Conservation (phyloP, 1,140 invertebrate species). For the Drosophila truncata region DNA sequence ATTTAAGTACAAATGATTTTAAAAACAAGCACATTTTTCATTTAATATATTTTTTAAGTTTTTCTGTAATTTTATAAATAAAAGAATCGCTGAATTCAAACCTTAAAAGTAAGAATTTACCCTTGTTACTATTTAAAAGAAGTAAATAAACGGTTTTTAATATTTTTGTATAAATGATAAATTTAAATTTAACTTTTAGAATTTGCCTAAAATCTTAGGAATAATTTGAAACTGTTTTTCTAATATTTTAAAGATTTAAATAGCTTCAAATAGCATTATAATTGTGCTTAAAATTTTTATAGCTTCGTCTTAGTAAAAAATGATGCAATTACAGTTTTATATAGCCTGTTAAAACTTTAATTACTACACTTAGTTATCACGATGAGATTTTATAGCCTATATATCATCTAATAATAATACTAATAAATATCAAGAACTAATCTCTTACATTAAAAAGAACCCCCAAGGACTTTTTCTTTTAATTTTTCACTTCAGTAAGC, state of each 20-base stretch:
- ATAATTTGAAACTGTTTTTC: too few relatives aligned
- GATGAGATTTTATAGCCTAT: not conserved
- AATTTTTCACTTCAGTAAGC: conserved; percentile 19
- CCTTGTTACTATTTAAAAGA: too few relatives aligned
- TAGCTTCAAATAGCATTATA: not conserved
- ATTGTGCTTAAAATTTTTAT: not conserved
- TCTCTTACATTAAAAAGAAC: not conserved
- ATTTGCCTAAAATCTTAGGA: too few relatives aligned
- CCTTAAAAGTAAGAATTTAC: too few relatives aligned
- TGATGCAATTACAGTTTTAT: not conserved
- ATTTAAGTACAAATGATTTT: not conserved
- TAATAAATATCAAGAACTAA: not conserved
- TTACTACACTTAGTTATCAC: not conserved
- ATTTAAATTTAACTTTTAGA: too few relatives aligned
- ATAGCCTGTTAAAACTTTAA: not conserved
- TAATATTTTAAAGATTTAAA: not conserved
- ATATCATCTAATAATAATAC: not conserved
- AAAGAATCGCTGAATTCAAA: too few relatives aligned
- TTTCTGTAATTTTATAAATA: too few relatives aligned
- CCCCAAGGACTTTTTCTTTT: not conserved
- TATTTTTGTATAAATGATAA: too few relatives aligned
- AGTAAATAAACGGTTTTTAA: too few relatives aligned
- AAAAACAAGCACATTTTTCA: not conserved
- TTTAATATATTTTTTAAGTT: not conserved
- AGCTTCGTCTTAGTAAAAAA: not conserved